Evolutionary conservation across 2,113 vertebrate genomes (phyloP).

Genomic region (Phrynosoma platyrhinos): DNA sequence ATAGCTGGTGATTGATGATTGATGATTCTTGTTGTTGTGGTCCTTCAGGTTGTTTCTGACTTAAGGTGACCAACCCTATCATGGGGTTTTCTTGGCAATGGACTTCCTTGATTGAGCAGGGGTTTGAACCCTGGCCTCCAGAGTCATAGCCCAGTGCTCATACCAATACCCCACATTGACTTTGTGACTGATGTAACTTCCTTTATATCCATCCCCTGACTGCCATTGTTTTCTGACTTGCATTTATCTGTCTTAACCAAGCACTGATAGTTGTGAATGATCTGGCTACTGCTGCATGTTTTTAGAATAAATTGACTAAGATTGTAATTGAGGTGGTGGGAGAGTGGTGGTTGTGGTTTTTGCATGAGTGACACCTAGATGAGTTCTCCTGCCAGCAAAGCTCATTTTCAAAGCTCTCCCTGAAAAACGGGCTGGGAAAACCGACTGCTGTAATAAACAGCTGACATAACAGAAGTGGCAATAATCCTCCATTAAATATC

Average conservation of each 20-base stretch:
- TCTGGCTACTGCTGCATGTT: slow-evolving; percentile 26
- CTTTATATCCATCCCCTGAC: not conserved
- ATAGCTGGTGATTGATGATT: not conserved
- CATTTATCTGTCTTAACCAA: not conserved
- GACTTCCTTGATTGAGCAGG: too few species aligned
- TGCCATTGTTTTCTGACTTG: not conserved
- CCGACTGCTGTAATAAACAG: slow-evolving; percentile 67
- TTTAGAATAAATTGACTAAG: slow-evolving; percentile 54
- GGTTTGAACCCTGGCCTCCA: too few species aligned
- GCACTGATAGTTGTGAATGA: slow-evolving; percentile 13
- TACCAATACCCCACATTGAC: too few species aligned
- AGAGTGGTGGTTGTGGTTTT: slow-evolving; percentile 1
- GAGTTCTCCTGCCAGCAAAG: slow-evolving; percentile 56
- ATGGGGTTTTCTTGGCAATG: too few species aligned
- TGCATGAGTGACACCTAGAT: slow-evolving; percentile 35
- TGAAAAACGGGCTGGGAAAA: slow-evolving; percentile 54
- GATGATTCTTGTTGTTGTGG: too few species aligned
- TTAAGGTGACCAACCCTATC: too few species aligned
- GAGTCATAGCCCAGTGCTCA: too few species aligned
- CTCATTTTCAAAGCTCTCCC: slow-evolving; percentile 44
- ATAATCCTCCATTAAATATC: slow-evolving; percentile 77
- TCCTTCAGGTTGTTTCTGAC: too few species aligned
- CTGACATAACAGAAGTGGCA: slow-evolving; percentile 77
- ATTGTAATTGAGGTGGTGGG: slow-evolving; percentile 49
- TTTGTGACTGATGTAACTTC: not conserved